Evolutionary conservation across 2,888 invertebrate species (phyloP), one percentile per base, ranked within the genome.

Genomic region (Amiota communis): DNA sequence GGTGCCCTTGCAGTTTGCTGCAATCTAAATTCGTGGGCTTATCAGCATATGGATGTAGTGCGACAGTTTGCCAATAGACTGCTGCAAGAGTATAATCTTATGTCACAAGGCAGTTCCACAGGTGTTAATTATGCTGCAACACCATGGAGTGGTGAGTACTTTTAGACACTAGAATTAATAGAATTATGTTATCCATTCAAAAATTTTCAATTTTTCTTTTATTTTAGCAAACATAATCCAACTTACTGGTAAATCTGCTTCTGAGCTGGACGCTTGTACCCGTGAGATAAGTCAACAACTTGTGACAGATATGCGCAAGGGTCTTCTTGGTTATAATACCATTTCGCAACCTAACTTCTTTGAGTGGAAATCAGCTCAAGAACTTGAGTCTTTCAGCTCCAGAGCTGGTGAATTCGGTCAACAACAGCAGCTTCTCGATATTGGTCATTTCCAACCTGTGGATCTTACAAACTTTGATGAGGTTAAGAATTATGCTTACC

Each of bases 271-370:
- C 71, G 79, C 78, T 0, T 56, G 87, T 8, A 81, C 79, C 1
- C 77, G 77, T 13, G 79, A 82, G 57, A 73, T 82, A 2, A 83
- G 85, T 10, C 85, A 87, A 56, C 78, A 88, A 76, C 80, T 90
- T 73, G 80, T 89, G 2, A 74, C 79, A 1, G 88, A 89, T 72
- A 85, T 90, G 86, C 83, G 83, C 8, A 84, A 81, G 57, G 89
- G 89, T 6, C 75, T 79, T 8, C 57, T 87, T 0, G 80, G 70
- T 49, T 88, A 89, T 15, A 80, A 67, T 13, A 80, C 85, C 36
- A 85, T 90, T 15, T 79, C 81, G 0, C 84, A 89, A 72, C 87
- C 89, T 0, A 85, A 87, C 59, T 90, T 86, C 75, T 90, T 90
- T 72, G 90, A 90, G 71, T 79, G 82, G 46, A 87, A 87, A 67